A percentile compares a stretch with the other conserved stretches of the same genome.
phyloP scores from a whole-genome alignment of 2,888 invertebrate genomes.

The Alloscopus bannaensis region DNA sequence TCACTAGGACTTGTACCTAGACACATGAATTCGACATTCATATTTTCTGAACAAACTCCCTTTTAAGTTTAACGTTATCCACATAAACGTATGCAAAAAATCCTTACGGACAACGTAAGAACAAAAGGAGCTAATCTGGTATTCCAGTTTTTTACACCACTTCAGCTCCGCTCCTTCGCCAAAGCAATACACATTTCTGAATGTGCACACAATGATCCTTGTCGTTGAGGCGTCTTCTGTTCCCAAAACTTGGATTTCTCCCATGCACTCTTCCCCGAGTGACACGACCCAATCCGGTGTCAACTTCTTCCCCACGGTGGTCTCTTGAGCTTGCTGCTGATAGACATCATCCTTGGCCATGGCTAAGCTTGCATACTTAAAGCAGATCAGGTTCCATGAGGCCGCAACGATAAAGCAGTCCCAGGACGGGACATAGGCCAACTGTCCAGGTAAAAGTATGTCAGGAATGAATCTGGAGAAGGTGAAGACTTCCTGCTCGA shows the following conservation, averaged over 20 bases:
- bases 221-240: constrained; percentile 78
- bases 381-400: constrained; percentile 90
- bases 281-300: constrained; percentile 88
- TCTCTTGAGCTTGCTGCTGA: constrained; percentile 75
- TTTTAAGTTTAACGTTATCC: not conserved
- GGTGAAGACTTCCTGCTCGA: constrained; percentile 90
- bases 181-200: constrained; percentile 88
- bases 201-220: constrained; percentile 87
- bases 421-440: constrained; percentile 86
- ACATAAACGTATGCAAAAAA: not conserved
- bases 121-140: constrained; percentile 85
- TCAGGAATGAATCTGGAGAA: constrained; percentile 89
- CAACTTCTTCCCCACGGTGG: constrained; percentile 78
- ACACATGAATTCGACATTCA: not conserved
- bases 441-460: constrained; percentile 87
- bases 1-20: constrained; percentile 33
- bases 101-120: constrained; percentile 76
- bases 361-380: constrained; percentile 83
- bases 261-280: constrained; percentile 85
- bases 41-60: constrained; percentile 1
- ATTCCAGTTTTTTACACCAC: constrained; percentile 90
- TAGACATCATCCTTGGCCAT: constrained; percentile 82
- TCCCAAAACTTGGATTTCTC: constrained; percentile 80
- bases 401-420: constrained; percentile 91
- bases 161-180: constrained; percentile 87